A percentile compares a stretch with the other conserved stretches of the same genome.
These are phyloP conservation scores for Amphimallon solstitiale DNA, from an alignment of 2,888 invertebrate genomes.

Conservation along the genomic window DNA sequence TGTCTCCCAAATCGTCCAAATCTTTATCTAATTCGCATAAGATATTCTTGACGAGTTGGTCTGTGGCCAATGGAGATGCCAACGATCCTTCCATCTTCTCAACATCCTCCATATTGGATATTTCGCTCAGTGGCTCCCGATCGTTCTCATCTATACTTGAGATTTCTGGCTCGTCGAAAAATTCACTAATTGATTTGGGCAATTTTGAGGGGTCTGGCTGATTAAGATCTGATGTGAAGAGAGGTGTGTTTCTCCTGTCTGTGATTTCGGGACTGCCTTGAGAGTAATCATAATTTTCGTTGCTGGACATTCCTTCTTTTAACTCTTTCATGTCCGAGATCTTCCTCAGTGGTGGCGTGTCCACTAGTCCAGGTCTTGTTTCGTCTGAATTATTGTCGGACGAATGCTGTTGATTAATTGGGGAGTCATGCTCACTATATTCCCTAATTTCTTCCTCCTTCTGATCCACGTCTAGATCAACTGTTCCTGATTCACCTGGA, in stretches of 20 bases:
- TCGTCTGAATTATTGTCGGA: neutral
- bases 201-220: neutral
- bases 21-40: too few species aligned
- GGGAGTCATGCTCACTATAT: too few species aligned
- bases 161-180: neutral
- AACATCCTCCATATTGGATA: too few species aligned
- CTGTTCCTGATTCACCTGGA: too few species aligned
- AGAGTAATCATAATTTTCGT: neutral
- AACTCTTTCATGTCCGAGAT: neutral
- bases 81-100: too few species aligned
- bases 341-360: neutral
- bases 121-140: too few species aligned
- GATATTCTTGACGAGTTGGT: too few species aligned
- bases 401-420: too few species aligned
- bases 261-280: neutral
- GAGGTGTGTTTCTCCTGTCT: neutral
- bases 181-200: slow-evolving; percentile 25
- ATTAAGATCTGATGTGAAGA: neutral
- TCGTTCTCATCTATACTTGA: neutral
- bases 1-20: too few species aligned
- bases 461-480: neutral
- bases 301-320: neutral
- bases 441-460: neutral
- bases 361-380: neutral
- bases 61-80: too few species aligned